These are phyloP conservation scores for Callitettix versicolor DNA, from an alignment of 1,140 invertebrate genomes.

Conservation along the genomic window DNA sequence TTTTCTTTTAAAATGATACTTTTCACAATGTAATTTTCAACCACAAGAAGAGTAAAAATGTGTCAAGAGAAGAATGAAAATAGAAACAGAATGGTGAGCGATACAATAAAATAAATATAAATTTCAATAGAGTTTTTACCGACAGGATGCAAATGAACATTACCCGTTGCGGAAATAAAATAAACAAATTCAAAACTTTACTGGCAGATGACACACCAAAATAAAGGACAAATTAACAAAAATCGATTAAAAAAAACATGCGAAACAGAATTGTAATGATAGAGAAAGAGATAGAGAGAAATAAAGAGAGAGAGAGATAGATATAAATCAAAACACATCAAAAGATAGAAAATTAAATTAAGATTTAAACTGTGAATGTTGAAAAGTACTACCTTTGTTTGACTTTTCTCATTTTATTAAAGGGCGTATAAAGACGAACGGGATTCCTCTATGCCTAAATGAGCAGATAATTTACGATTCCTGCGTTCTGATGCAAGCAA, in stretches of 20 bases:
- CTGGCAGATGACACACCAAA: conserved; percentile 11
- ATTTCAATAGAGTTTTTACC: neutral
- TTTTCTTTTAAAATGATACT: conserved; percentile 26
- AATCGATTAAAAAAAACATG: conserved; percentile 16
- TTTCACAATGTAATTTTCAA: conserved; percentile 8
- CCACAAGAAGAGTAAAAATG: neutral
- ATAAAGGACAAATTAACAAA: conserved; percentile 16
- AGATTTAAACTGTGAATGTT: conserved; percentile 19
- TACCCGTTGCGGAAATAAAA: conserved; percentile 3
- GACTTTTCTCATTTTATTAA: neutral
- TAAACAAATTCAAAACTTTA: conserved; percentile 2
- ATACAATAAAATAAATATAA: conserved; percentile 8
- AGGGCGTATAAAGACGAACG: conserved; percentile 5
- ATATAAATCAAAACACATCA: conserved; percentile 30
- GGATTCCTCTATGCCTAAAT: neutral
- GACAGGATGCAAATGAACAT: conserved; percentile 7
- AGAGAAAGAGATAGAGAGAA: conserved; percentile 23
- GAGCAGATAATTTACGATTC: neutral
- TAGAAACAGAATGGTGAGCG: conserved; percentile 11
- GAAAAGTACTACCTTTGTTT: conserved; percentile 20
- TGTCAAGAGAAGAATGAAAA: neutral
- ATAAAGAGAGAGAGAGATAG: conserved; percentile 24
- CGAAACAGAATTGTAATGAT: conserved; percentile 17
- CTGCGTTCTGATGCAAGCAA: conserved; percentile 7
- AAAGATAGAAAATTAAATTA: conserved; percentile 16